Conservation (phyloP, 2,113 vertebrate species). For the Jaculus jaculus region DNA sequence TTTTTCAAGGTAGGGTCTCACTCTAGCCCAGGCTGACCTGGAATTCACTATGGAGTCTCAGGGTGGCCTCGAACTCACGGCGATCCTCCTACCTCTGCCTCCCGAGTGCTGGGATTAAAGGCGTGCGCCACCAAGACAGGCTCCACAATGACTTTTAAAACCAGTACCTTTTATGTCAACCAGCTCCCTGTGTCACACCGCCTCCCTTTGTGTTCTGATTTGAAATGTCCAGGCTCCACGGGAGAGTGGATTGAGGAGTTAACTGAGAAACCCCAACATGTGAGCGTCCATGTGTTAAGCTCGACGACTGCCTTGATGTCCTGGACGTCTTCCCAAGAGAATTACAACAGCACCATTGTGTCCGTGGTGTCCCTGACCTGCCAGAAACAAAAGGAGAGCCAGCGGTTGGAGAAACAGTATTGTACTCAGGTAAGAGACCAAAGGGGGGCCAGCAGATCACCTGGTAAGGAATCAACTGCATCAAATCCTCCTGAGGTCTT, state of each 20-base stretch:
- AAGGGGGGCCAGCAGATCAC: rapidly evolving
- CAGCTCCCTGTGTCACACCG: background rate
- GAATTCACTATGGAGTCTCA: no score
- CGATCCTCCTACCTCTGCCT: no score
- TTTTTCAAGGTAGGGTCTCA: no score
- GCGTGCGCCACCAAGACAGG: no score
- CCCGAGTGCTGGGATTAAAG: no score
- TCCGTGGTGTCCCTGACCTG: slow-evolving; percentile 95
- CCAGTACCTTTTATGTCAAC: background rate
- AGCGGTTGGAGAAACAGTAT: slow-evolving; percentile 94
- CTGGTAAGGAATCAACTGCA: rapidly evolving
- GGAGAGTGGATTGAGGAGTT: slow-evolving; percentile 94
- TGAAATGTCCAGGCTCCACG: slow-evolving; percentile 84
- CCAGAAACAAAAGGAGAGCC: slow-evolving; percentile 91
- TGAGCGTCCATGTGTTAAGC: slow-evolving; percentile 89
- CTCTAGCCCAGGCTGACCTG: no score
- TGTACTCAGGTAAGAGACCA: slow-evolving; percentile 89
- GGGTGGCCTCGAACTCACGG: no score
- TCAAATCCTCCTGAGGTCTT: background rate
- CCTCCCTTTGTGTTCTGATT: slow-evolving; percentile 32
- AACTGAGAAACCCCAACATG: slow-evolving; percentile 89
- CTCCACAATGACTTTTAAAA: background rate
- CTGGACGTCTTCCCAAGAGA: slow-evolving; percentile 88
- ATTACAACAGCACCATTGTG: slow-evolving; percentile 87
- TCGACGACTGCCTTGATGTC: slow-evolving; percentile 91